Base-by-base conservation (phyloP, 2,888 invertebrate genomes). In the Andrena minutula region DNA sequence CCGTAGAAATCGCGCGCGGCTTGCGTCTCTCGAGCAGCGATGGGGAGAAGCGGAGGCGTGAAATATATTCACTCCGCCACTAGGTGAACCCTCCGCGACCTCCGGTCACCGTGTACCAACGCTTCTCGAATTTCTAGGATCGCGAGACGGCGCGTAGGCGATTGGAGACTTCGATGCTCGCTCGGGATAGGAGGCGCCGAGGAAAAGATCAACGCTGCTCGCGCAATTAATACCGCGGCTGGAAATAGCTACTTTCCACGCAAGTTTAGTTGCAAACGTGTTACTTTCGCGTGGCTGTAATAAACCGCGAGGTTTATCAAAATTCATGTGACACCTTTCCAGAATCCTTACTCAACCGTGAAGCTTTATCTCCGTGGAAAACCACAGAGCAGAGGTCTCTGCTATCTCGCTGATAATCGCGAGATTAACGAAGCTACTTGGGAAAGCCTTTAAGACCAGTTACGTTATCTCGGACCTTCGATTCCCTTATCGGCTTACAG, bases 101-200 rank as follows among this genome's bases (percentile, higher is more conserved):
- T 70, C 47, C 56, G 35, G 16, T 63, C 20, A 77, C 75, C 79
- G 58, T 63, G 71, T 53, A 84, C 20, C 71, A 49, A 35, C 53
- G 77, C 30, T 82, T 64, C 30, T 82, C 77, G 78, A 79, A 82
- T 83, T 81, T 82, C 83, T 76, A 63, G 64, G 70, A 61, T 80
- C 63, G 73, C 47, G 26, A 26, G 16, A n/a, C 58, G 28, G 7
- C n/a, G 58, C 47, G 68, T 35, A 41, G 75, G 47, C 68, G 53
- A 47, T 8, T 2, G 49, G 63, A 63, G 73, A 68, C 53, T 56
- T 69, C 47, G 63, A 78, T 49, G 76, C 75, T 2, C 53, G 61
- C 30, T 30, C 4, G 32, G 20, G 61, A 56, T 26, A 47, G 3
- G 41, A 41, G 4, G 12, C 8, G 8, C 41, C 26, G 23, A 23